Percentiles rank a stretch among this genome's conserved stretches.
phyloP scores from a whole-genome alignment of 1,140 invertebrate species.

The Drosophila kikkawai region DNA sequence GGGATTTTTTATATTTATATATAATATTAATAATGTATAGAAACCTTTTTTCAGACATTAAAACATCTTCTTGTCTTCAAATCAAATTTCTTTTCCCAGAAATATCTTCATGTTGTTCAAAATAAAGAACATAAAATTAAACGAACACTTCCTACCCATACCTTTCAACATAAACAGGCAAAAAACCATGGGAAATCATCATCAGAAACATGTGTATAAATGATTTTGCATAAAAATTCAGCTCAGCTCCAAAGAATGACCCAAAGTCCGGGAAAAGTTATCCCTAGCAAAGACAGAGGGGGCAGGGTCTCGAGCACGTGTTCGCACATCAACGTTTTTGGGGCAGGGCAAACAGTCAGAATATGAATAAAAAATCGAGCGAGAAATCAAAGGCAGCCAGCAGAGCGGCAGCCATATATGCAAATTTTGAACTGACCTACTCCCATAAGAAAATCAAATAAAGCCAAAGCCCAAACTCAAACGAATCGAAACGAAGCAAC shows the following conservation, averaged over 20 bases:
- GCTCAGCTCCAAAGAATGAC: constrained; percentile 48
- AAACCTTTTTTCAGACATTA: not conserved
- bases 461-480: constrained; percentile 48
- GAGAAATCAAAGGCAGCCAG: constrained; percentile 77
- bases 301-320: constrained; percentile 20
- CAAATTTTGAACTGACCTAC: constrained; percentile 84
- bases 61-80: not conserved
- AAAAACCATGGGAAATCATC: constrained; percentile 1
- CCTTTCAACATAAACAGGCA: not conserved
- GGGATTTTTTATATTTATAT: not conserved
- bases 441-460: constrained; percentile 79
- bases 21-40: not conserved
- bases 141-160: not conserved
- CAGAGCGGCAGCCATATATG: constrained; percentile 57
- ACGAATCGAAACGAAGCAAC: constrained; percentile 11
- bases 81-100: constrained; percentile 1
- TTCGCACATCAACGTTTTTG: constrained; percentile 40
- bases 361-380: constrained; percentile 80
- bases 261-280: constrained; percentile 42
- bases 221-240: constrained; percentile 20
- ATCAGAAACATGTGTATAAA: constrained; percentile 15
- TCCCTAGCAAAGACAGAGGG: not conserved
- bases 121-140: not conserved
- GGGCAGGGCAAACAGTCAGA: constrained; percentile 58
- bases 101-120: not conserved